These are phyloP conservation scores for Acyrthosiphon pisum DNA, from an alignment of 1,140 invertebrate genomes.

Conservation along the genomic window DNA sequence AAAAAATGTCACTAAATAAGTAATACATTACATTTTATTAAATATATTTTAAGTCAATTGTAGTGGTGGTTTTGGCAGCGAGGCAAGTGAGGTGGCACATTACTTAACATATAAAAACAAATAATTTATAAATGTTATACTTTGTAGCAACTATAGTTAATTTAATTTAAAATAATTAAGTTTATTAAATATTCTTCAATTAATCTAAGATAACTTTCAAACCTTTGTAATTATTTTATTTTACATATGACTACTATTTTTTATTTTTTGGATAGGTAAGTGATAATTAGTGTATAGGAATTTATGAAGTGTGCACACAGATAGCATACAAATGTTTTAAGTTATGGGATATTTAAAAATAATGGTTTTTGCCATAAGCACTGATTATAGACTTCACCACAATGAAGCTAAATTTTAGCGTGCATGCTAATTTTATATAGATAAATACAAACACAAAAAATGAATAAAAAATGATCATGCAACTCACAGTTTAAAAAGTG, in stretches of 20 bases:
- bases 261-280: background rate
- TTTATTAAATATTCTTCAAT: background rate
- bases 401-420: background rate
- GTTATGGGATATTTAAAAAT: background rate
- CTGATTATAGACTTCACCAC: background rate
- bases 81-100: background rate
- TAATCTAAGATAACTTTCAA: background rate
- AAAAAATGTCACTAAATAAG: background rate
- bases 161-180: background rate
- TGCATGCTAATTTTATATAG: background rate
- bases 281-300: background rate
- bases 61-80: background rate
- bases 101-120: background rate
- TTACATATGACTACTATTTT: background rate
- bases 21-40: background rate
- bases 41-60: background rate
- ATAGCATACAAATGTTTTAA: background rate
- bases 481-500: background rate
- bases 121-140: conserved; percentile 9
- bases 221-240: background rate
- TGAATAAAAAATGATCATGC: background rate
- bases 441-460: background rate
- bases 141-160: background rate
- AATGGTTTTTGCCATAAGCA: background rate
- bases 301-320: background rate